Conservation (phyloP, 2,888 invertebrate genomes). For the Ctenicera cuprea region DNA sequence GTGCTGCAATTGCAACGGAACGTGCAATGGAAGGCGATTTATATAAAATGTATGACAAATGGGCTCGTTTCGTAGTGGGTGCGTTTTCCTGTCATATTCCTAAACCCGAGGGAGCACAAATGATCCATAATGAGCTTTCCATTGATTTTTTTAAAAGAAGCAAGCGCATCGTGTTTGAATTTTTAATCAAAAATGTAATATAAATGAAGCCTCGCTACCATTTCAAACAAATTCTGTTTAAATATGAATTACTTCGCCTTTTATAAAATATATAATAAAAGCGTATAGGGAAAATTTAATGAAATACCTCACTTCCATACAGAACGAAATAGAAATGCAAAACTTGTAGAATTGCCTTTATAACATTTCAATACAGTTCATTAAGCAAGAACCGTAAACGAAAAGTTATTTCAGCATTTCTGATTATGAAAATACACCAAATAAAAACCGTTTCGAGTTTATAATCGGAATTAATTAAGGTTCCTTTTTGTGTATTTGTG, state of each 20-base stretch:
- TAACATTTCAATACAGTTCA: constrained; percentile 37
- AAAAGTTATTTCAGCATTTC: constrained; percentile 34
- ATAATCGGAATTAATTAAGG: constrained; percentile 28
- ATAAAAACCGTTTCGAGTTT: constrained; percentile 13
- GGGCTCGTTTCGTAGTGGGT: neutral
- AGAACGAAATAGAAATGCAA: constrained; percentile 10
- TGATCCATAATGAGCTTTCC: constrained; percentile 23
- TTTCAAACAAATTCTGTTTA: constrained; percentile 21
- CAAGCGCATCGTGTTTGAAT: constrained; percentile 22
- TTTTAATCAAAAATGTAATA: constrained; percentile 20
- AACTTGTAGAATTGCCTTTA: constrained; percentile 32
- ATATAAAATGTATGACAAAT: constrained; percentile 1
- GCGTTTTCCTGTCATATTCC: constrained; percentile 26
- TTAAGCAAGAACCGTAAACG: constrained; percentile 18
- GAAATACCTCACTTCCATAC: neutral
- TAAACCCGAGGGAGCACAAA: neutral
- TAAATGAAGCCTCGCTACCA: constrained; percentile 10
- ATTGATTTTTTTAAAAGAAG: constrained; percentile 16
- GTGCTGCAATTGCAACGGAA: neutral
- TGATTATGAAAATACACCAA: constrained; percentile 29
- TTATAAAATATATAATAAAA: constrained; percentile 21
- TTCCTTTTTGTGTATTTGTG: constrained; percentile 10
- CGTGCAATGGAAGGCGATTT: neutral
- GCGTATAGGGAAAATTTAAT: constrained; percentile 13
- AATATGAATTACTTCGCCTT: constrained; percentile 25